Conservation (phyloP, 1,140 invertebrate genomes). For the Scaptomyza graminum region DNA sequence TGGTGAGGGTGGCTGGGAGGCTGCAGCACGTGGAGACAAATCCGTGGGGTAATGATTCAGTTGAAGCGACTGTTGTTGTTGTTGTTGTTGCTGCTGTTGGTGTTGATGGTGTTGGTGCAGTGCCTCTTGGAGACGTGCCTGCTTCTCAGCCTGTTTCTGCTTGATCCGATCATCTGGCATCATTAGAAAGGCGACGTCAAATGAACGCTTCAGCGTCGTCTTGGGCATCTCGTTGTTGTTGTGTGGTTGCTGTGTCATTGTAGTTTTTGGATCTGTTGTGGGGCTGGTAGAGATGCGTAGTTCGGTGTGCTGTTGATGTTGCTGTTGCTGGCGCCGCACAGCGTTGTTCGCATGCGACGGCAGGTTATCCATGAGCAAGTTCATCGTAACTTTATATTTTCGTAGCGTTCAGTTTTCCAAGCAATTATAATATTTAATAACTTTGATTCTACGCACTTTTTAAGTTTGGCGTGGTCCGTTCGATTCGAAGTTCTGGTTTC, state of each 20-base stretch:
- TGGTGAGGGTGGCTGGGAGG: conserved; percentile 67
- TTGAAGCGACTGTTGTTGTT: conserved; percentile 51
- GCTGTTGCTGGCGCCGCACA: conserved; percentile 60
- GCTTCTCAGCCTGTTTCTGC: conserved; percentile 87
- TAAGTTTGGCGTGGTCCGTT: conserved; percentile 25
- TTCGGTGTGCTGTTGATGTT: conserved; percentile 45
- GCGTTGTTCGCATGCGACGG: conserved; percentile 59
- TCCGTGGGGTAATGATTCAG: conserved; percentile 64
- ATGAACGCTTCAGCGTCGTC: conserved; percentile 88
- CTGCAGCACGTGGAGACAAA: conserved; percentile 57
- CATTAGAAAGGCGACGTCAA: conserved; percentile 94
- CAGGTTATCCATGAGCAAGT: conserved; percentile 82
- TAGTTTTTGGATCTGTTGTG: conserved; percentile 26
- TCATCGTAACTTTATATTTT: conserved; percentile 56
- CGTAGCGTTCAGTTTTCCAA: conserved; percentile 26
- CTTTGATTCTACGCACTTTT: conserved; percentile 5
- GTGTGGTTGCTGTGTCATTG: conserved; percentile 38
- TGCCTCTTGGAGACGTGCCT: conserved; percentile 84
- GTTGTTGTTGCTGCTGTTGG: conserved; percentile 55
- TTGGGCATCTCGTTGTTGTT: conserved; percentile 43
- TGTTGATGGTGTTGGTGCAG: conserved; percentile 77
- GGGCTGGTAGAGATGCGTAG: conserved; percentile 66
- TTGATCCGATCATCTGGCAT: conserved; percentile 92
- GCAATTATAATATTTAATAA: background rate
- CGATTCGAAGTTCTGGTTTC: conserved; percentile 72